phyloP scores from a whole-genome alignment of 2,888 invertebrate genomes.

The Lampropteryx suffumata region DNA sequence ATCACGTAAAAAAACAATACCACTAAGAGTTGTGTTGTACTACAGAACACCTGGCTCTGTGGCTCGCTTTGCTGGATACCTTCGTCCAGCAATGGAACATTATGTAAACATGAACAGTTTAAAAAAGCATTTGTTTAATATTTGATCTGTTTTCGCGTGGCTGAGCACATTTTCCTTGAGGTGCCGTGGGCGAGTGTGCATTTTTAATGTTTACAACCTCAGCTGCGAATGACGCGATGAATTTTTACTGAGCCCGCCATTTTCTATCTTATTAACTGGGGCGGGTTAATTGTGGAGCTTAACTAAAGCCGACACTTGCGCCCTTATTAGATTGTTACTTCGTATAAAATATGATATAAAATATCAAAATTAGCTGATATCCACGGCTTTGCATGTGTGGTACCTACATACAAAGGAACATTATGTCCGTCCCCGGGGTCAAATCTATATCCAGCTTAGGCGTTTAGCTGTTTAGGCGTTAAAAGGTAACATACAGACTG shows the following conservation, averaged over 20 bases:
- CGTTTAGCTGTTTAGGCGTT: too few relatives aligned
- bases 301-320: conserved; percentile 36
- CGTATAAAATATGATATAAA: conserved; percentile 3
- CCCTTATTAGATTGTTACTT: conserved; percentile 18
- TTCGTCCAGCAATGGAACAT: too few relatives aligned
- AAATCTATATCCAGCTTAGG: too few relatives aligned
- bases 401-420: too few relatives aligned
- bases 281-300: conserved; percentile 59
- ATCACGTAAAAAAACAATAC: too few relatives aligned
- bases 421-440: too few relatives aligned
- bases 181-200: conserved; percentile 68
- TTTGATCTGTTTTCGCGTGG: conserved; percentile 53
- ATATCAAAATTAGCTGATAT: too few relatives aligned
- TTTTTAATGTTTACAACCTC: conserved; percentile 77
- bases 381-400: too few relatives aligned
- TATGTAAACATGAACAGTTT: conserved; percentile 15
- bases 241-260: conserved; percentile 72
- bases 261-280: conserved; percentile 70
- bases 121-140: conserved; percentile 46
- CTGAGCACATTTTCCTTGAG: conserved; percentile 72
- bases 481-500: too few relatives aligned
- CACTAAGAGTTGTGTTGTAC: too few relatives aligned
- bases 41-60: too few relatives aligned
- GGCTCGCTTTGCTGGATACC: too few relatives aligned
- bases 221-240: conserved; percentile 68